A percentile compares a stretch with the other conserved stretches of the same genome.
These are phyloP conservation scores for Dasysyrphus albostriatus DNA, from an alignment of 2,888 invertebrate species.

Conservation along the genomic window DNA sequence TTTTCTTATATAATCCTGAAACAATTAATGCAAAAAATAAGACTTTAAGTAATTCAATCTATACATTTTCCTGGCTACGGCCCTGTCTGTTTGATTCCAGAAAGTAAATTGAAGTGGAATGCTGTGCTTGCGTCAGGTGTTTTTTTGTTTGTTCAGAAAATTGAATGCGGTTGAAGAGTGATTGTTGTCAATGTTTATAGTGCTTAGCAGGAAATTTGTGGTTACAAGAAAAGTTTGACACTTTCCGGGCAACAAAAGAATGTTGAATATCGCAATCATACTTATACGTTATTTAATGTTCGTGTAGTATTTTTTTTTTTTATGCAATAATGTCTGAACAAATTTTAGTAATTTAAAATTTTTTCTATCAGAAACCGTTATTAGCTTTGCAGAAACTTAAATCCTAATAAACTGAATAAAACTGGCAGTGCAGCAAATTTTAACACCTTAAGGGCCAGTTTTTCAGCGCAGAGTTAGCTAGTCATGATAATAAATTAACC, in stretches of 20 bases:
- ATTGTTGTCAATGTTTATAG: neutral
- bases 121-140: constrained; percentile 69
- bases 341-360: too few species aligned
- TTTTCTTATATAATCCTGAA: too few species aligned
- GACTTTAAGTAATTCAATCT: neutral
- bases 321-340: too few species aligned
- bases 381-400: too few species aligned
- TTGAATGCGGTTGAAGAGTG: constrained; percentile 7
- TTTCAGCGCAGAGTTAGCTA: too few species aligned
- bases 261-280: constrained; percentile 7
- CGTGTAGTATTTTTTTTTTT: neutral
- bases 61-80: neutral
- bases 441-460: too few species aligned
- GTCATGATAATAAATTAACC: too few species aligned
- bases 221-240: constrained; percentile 22
- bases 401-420: too few species aligned
- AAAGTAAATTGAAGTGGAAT: constrained; percentile 35
- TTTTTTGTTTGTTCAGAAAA: constrained; percentile 44
- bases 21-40: too few species aligned
- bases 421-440: too few species aligned
- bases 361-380: too few species aligned
- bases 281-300: neutral
- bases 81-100: neutral
- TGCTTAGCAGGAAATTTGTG: constrained; percentile 23
- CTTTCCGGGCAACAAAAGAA: constrained; percentile 30